Evolutionary conservation across 64 coral and sea anemone genomes (phyloP).

Genomic region (Hydrozoanthus tunicans): DNA sequence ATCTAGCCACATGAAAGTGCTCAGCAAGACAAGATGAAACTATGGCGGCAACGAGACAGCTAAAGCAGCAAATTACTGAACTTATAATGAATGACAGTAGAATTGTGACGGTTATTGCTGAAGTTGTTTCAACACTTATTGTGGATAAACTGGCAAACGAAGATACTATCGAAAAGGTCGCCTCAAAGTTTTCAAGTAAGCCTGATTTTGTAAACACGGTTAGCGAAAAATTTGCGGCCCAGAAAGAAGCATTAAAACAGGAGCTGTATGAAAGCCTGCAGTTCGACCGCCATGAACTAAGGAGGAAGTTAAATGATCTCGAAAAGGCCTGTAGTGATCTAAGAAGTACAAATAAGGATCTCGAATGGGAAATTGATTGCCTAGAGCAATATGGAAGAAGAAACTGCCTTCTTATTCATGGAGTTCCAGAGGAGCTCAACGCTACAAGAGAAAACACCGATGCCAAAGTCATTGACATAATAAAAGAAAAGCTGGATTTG

Average conservation of each 20-base stretch:
- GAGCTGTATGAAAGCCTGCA: conserved; percentile 39
- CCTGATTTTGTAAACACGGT: conserved; percentile 34
- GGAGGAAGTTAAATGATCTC: conserved; percentile 37
- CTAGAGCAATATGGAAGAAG: conserved; percentile 15
- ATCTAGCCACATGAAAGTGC: neutral
- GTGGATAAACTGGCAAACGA: too few relatives aligned
- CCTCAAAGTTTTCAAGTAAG: neutral
- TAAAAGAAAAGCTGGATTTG: neutral
- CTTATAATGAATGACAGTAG: conserved; percentile 3
- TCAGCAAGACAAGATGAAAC: neutral
- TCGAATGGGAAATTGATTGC: conserved; percentile 39
- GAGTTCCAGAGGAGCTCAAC: neutral
- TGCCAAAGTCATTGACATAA: neutral
- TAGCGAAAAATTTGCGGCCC: conserved; percentile 26
- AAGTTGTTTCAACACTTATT: too few relatives aligned
- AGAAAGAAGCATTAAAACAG: conserved; percentile 35
- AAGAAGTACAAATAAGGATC: conserved; percentile 27
- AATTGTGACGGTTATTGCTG: neutral
- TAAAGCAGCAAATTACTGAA: neutral
- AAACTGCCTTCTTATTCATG: conserved; percentile 24
- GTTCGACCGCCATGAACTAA: conserved; percentile 37
- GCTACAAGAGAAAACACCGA: neutral
- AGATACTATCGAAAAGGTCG: too few relatives aligned
- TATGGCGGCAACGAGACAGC: neutral
- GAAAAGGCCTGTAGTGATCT: conserved; percentile 27